A percentile compares a stretch with the other conserved stretches of the same genome.
Conservation (phyloP, 2,888 invertebrate species). For the Sarcophaga carnaria region DNA sequence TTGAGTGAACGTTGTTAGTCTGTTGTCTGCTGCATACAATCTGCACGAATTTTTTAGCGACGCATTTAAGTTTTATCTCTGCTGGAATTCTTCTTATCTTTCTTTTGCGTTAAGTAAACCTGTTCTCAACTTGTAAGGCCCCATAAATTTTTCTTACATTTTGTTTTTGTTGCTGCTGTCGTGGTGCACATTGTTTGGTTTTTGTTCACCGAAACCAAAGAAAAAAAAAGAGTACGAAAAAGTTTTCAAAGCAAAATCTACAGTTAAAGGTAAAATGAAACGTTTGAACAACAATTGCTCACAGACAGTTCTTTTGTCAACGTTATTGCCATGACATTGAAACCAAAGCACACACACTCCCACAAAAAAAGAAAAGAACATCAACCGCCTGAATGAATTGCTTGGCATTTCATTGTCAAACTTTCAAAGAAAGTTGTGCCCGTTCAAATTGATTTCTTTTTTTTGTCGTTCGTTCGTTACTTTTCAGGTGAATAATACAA, state of each 20-base stretch:
- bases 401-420: not conserved
- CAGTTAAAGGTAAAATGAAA: not conserved
- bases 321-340: constrained; percentile 12
- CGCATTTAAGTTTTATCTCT: too few species aligned
- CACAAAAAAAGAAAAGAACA: not conserved
- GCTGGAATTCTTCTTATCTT: too few species aligned
- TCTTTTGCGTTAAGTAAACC: too few species aligned
- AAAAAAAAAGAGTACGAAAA: not conserved
- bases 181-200: too few species aligned
- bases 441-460: not conserved
- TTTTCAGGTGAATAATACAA: not conserved
- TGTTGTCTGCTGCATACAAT: too few species aligned
- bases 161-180: too few species aligned
- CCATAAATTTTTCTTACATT: too few species aligned
- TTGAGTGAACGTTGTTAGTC: too few species aligned
- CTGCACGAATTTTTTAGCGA: too few species aligned
- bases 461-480: too few species aligned
- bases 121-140: too few species aligned
- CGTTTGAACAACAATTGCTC: not conserved
- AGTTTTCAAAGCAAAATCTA: not conserved
- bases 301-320: not conserved
- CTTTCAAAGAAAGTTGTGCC: not conserved
- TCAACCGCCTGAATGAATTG: not conserved
- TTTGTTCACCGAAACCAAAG: not conserved
- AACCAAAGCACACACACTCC: not conserved